These are phyloP conservation scores for Bergia sp. DNA, from an alignment of 92 coral and sea anemone genomes.

Conservation along the genomic window DNA sequence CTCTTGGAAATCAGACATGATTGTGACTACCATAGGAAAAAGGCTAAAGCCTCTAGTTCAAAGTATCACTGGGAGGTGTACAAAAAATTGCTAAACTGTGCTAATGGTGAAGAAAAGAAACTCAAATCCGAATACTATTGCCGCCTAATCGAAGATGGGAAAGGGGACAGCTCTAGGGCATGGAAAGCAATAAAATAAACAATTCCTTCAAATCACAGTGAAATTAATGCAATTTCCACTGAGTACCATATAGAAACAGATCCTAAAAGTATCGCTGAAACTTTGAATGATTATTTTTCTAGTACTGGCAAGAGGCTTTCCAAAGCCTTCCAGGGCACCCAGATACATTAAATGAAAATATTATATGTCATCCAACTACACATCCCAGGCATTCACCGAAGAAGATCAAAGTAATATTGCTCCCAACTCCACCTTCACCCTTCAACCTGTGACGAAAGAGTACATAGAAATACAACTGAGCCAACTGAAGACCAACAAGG, in stretches of 20 bases:
- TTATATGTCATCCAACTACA: too few relatives aligned
- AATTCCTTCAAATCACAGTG: too few relatives aligned
- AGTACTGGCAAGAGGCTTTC: constrained; percentile 50
- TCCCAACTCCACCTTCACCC: constrained; percentile 9
- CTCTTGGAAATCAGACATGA: constrained; percentile 43
- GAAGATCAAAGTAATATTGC: not conserved
- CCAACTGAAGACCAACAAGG: constrained; percentile 39
- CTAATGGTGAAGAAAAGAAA: constrained; percentile 42
- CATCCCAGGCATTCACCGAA: too few relatives aligned
- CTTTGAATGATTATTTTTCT: constrained; percentile 52
- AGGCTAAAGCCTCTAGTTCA: constrained; percentile 37
- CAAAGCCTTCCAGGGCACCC: constrained; percentile 18
- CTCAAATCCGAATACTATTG: constrained; percentile 43
- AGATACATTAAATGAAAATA: too few relatives aligned
- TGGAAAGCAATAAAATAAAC: constrained; percentile 46
- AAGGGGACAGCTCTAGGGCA: constrained; percentile 26
- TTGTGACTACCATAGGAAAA: constrained; percentile 37
- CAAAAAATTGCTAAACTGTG: constrained; percentile 29
- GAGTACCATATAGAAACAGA: constrained; percentile 40
- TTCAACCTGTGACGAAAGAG: constrained; percentile 40
- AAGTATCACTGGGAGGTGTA: constrained; percentile 45
- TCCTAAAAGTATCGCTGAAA: constrained; percentile 43
- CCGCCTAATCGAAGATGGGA: constrained; percentile 39
- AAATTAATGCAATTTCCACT: constrained; percentile 44
- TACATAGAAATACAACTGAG: constrained; percentile 31